Evolutionary conservation across 1,140 invertebrate species (phyloP).

Genomic region (Panagrolaimus sp.): DNA sequence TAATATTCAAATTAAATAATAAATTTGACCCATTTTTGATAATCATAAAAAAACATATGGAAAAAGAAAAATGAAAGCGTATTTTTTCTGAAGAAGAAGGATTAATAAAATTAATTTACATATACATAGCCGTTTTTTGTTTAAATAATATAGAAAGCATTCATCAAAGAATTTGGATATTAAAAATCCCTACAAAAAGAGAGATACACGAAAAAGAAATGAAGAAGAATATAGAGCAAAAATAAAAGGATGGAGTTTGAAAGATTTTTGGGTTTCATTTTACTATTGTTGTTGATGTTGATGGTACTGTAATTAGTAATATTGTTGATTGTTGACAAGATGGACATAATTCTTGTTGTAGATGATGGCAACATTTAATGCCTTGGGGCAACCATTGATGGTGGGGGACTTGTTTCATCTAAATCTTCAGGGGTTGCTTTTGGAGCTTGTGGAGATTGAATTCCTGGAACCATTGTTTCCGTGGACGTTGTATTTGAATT

Average conservation of each 20-base stretch:
- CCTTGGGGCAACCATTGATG: conserved; percentile 6
- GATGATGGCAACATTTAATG: background rate
- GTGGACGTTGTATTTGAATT: background rate
- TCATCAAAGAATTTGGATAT: background rate
- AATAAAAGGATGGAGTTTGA: background rate
- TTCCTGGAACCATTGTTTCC: background rate
- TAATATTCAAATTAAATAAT: too few species aligned
- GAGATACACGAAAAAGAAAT: conserved; percentile 8
- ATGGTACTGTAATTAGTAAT: too few species aligned
- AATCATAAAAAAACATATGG: too few species aligned
- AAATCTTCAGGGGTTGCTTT: background rate
- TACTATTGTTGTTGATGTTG: too few species aligned
- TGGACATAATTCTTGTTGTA: too few species aligned
- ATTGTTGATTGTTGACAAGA: too few species aligned
- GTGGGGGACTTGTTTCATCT: background rate
- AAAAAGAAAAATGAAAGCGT: too few species aligned
- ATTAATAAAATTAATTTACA: conserved; percentile 2
- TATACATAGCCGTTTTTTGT: conserved; percentile 18
- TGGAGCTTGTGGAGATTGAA: background rate
- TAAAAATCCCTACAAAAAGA: conserved; percentile 9
- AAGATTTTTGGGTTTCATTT: too few species aligned
- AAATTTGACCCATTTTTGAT: too few species aligned
- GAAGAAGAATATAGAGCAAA: background rate
- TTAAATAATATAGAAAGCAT: too few species aligned
- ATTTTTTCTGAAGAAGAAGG: background rate